Percentiles rank a stretch among this genome's conserved stretches.
phyloP scores from a whole-genome alignment of 2,113 vertebrate genomes.

The Nyctereutes procyonoides region DNA sequence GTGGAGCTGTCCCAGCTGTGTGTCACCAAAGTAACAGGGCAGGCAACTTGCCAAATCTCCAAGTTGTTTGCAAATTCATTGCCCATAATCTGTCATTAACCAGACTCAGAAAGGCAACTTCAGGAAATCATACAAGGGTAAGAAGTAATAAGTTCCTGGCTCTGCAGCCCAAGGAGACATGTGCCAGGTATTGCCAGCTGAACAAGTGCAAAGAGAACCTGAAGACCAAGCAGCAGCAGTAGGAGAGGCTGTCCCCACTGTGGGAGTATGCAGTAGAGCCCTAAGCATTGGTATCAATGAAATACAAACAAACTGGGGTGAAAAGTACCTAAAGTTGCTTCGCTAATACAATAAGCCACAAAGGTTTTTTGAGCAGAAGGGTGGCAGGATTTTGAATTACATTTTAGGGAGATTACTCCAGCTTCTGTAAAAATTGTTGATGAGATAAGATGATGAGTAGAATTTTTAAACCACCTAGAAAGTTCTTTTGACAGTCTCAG shows the following conservation, averaged over 20 bases:
- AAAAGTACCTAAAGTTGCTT: not conserved
- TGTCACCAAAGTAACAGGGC: not conserved
- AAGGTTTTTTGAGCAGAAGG: not conserved
- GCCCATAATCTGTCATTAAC: not conserved
- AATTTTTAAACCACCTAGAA: not conserved
- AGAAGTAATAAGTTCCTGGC: not conserved
- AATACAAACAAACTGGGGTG: not conserved
- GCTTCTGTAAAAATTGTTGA: not conserved
- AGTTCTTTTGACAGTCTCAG: not conserved
- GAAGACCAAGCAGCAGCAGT: not conserved
- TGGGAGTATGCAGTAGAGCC: not conserved
- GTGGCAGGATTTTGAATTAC: not conserved
- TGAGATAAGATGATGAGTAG: not conserved
- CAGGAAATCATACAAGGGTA: not conserved
- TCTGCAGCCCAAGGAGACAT: not conserved
- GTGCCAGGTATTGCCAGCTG: not conserved
- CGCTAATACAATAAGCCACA: not conserved
- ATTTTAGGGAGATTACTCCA: not conserved
- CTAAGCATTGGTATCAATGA: not conserved
- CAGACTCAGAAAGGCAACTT: not conserved
- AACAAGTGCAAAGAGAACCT: not conserved
- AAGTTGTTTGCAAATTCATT: not conserved
- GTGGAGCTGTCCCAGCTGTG: not conserved
- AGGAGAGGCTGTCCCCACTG: not conserved
- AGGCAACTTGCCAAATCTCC: not conserved